These are phyloP conservation scores for Melangyna quadrimaculata DNA, from an alignment of 2,888 invertebrate species.

Conservation along the genomic window DNA sequence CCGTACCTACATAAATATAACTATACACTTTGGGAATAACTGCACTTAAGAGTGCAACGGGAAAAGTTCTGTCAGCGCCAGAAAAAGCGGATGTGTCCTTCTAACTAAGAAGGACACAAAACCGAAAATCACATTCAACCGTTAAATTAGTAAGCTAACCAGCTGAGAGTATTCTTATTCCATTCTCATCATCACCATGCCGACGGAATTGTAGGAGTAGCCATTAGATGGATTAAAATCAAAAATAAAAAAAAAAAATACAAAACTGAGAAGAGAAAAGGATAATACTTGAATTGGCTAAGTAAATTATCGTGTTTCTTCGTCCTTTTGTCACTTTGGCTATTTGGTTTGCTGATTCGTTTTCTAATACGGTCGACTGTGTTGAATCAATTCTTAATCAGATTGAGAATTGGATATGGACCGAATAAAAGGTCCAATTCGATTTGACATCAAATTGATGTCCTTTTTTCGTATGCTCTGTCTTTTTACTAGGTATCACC, in stretches of 20 bases:
- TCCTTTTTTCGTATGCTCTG: constrained; percentile 24
- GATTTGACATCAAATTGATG: constrained; percentile 54
- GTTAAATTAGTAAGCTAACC: constrained; percentile 65
- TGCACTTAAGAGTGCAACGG: constrained; percentile 44
- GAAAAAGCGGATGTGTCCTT: constrained; percentile 12
- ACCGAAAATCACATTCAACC: constrained; percentile 65
- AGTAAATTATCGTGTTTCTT: constrained; percentile 70
- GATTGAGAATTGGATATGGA: constrained; percentile 65
- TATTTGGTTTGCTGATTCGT: not conserved
- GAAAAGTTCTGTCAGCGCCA: constrained; percentile 47
- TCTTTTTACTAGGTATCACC: not conserved
- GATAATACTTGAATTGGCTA: constrained; percentile 42
- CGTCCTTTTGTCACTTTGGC: constrained; percentile 45
- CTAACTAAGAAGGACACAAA: constrained; percentile 27
- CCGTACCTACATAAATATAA: no score
- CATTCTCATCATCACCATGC: not conserved
- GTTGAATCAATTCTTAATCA: constrained; percentile 66
- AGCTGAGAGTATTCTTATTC: constrained; percentile 4
- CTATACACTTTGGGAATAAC: constrained; percentile 16
- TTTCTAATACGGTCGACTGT: constrained; percentile 28
- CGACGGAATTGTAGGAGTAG: not conserved
- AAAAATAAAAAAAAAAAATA: constrained; percentile 13
- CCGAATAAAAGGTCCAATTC: constrained; percentile 61
- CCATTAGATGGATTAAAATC: constrained; percentile 67
- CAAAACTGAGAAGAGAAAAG: no score